Evolutionary conservation across 2,888 invertebrate genomes (phyloP).

Genomic region (Tachina fera): DNA sequence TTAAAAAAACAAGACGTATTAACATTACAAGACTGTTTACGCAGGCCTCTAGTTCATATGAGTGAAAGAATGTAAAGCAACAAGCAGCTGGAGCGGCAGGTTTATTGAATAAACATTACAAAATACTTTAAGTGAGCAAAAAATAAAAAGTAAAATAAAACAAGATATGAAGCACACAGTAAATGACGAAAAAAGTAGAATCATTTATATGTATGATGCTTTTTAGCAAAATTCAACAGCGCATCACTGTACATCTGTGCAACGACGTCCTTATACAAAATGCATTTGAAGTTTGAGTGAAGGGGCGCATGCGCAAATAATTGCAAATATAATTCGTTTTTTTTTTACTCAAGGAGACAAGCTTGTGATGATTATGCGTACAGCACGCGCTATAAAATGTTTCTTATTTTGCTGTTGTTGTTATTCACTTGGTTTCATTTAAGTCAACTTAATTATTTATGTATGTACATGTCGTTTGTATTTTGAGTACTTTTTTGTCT

Average conservation of each 20-base stretch:
- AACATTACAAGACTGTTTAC: too few species aligned
- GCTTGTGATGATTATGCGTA: conserved; percentile 66
- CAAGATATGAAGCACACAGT: conserved; percentile 24
- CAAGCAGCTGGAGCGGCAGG: conserved; percentile 73
- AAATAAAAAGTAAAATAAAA: conserved; percentile 6
- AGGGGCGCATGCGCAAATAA: conserved; percentile 71
- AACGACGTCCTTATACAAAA: conserved; percentile 28
- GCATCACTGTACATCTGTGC: conserved; percentile 62
- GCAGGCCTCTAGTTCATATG: background rate
- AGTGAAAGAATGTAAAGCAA: conserved; percentile 32
- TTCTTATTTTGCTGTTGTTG: conserved; percentile 40
- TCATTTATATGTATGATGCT: conserved; percentile 28
- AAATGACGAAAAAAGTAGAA: conserved; percentile 43
- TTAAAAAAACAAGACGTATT: too few species aligned
- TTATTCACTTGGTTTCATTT: conserved; percentile 13
- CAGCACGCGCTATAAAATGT: conserved; percentile 72
- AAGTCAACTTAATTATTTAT: conserved; percentile 41
- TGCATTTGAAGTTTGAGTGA: conserved; percentile 50
- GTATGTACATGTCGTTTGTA: conserved; percentile 30
- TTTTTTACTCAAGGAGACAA: conserved; percentile 44
- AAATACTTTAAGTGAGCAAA: conserved; percentile 63
- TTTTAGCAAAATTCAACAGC: conserved; percentile 43
- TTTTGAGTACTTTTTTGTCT: conserved; percentile 23
- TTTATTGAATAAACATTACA: conserved; percentile 82
- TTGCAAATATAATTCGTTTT: conserved; percentile 56